A percentile compares a stretch with the other conserved stretches of the same genome.
These are phyloP conservation scores for Aphyosemion australe DNA, from an alignment of 2,113 vertebrate species.

Conservation along the genomic window DNA sequence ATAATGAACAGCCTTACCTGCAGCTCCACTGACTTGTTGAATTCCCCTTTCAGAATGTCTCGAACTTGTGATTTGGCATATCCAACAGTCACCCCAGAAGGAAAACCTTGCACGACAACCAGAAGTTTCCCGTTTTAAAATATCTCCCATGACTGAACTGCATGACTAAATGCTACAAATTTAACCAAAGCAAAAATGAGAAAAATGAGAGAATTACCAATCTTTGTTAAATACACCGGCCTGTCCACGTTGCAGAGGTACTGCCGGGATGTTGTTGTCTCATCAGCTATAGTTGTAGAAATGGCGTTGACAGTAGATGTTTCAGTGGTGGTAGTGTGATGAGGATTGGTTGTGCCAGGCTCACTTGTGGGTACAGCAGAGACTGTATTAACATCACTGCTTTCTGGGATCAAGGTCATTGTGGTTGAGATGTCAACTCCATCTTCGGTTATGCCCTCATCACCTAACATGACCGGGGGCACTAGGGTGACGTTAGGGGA, in stretches of 20 bases:
- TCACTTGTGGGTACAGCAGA: constrained; percentile 42
- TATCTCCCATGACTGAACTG: neutral
- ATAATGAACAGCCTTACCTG: constrained; percentile 79
- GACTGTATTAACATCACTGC: constrained; percentile 35
- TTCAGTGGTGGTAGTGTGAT: constrained; percentile 40
- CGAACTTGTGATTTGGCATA: constrained; percentile 87
- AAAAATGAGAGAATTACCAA: constrained; percentile 86
- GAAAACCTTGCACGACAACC: constrained; percentile 80
- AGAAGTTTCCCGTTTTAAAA: neutral
- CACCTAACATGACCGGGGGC: constrained; percentile 56
- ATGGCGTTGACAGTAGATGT: constrained; percentile 30
- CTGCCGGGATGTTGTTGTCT: constrained; percentile 74
- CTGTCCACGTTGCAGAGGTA: constrained; percentile 86
- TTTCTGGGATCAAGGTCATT: constrained; percentile 50
- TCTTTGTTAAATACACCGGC: constrained; percentile 84
- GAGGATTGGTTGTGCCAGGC: constrained; percentile 45
- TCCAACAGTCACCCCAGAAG: constrained; percentile 82
- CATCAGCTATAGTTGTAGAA: constrained; percentile 31
- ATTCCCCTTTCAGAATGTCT: constrained; percentile 86
- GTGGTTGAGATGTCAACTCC: constrained; percentile 53
- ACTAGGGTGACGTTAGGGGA: constrained; percentile 31
- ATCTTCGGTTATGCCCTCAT: constrained; percentile 59
- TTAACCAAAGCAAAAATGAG: neutral
- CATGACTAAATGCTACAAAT: neutral
- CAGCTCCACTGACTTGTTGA: constrained; percentile 88